Base-by-base conservation (phyloP, 2,113 vertebrate genomes). In the human (Homo sapiens) region DNA sequence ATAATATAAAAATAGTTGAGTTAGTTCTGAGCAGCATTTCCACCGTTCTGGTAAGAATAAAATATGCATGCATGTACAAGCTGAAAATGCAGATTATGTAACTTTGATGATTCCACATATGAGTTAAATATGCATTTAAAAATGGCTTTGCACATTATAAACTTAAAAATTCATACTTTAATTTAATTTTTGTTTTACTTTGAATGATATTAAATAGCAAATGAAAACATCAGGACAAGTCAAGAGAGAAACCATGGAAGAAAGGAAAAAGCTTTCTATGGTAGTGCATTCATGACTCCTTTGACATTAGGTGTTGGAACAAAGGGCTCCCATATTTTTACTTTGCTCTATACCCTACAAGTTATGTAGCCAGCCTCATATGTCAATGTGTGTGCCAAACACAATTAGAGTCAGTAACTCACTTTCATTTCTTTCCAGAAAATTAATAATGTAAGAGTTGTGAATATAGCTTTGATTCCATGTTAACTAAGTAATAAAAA, bases 401-500 rank as follows among this genome's bases (percentile, higher is more conserved):
- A 27, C 38, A 95, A 1, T 93, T 86, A 45, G 5, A 48, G 23
- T 25, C 8, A 32, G 5, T 25, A 10, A 13, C 48, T 76, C 32
- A 52, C 16, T 6, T 50, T 70, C 30, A 61, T 20, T 72, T 10
- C 43, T 45, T 83, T 68, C 32, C 61, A 91, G 76, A 72, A 73
- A 61, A 80, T 90, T 87, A 87, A 78, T 90, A 66, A 35, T 61
- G 22, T 76, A 93, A 87, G 90, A 68, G 35, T 57, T 82, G 80
- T 43, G 13, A 81, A 59, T 68, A 38, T 52, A 52, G n/a, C 40
- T 91, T 90, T 48, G 4, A 70, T 55, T 70, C 27, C 68, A 40
- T 17, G 16, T 68, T 68, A 81, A 57, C 9, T 35, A 76, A 55
- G 16, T 61, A 80, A 76, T 55, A 61, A 64, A 45, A 87, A 84